Evolutionary conservation across 2,797 vertebrate species (phyloP).

Genomic region (Melanotaenia pygmaea): DNA sequence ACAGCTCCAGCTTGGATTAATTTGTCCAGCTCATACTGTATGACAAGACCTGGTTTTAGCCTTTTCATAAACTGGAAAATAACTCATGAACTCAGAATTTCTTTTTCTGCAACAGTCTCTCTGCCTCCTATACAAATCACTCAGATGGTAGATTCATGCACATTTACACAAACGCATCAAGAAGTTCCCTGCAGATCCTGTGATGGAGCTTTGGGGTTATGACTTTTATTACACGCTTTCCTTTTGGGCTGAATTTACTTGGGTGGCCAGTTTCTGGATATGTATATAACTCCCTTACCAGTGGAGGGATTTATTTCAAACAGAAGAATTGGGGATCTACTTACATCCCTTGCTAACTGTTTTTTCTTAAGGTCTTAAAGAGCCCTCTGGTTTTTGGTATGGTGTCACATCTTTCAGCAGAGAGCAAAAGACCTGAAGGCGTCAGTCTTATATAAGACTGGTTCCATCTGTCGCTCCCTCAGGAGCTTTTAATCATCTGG

Average conservation of each 20-base stretch:
- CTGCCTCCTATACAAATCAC: neutral
- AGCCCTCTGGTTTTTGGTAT: neutral
- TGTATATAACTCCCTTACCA: neutral
- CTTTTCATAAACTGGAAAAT: neutral
- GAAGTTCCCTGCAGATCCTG: neutral
- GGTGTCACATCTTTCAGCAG: neutral
- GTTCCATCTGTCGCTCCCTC: slow-evolving; percentile 2
- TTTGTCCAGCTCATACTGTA: neutral
- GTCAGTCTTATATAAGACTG: neutral
- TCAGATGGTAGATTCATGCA: neutral
- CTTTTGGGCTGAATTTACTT: neutral
- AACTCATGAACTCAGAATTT: neutral
- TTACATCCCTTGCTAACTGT: neutral
- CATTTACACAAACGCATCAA: neutral
- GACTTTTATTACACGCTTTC: neutral
- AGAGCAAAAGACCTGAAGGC: neutral
- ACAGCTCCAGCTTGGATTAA: neutral
- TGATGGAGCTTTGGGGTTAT: neutral
- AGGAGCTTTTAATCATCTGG: neutral
- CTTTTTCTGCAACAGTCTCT: neutral
- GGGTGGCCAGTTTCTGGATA: neutral
- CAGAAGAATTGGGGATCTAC: neutral
- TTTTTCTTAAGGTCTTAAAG: neutral
- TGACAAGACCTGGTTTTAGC: neutral
- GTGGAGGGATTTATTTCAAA: neutral